phyloP scores from a whole-genome alignment of 1,140 invertebrate species.

The Euglossa dilemma region DNA sequence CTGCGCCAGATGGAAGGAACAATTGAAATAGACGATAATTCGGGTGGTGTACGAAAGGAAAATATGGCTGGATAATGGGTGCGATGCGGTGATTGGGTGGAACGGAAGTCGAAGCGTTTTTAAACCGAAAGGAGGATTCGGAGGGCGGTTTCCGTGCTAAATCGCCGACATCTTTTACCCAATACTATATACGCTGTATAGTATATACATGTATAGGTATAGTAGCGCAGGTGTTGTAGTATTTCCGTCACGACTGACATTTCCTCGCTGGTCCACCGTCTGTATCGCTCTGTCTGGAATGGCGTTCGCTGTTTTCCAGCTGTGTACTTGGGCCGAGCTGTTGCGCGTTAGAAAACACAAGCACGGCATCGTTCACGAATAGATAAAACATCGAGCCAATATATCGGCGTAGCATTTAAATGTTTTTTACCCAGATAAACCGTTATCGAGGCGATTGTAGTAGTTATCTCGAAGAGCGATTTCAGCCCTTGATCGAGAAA shows the following conservation, averaged over 20 bases:
- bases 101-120: background rate
- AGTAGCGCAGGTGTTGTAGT: no score
- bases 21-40: background rate
- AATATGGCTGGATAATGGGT: no score
- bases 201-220: no score
- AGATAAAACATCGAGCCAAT: background rate
- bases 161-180: no score
- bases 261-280: background rate
- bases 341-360: background rate
- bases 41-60: no score
- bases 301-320: background rate
- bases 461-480: background rate
- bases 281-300: background rate
- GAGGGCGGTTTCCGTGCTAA: background rate
- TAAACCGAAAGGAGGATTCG: background rate
- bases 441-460: background rate
- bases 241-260: background rate
- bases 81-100: background rate
- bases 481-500: background rate
- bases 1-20: background rate
- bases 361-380: background rate
- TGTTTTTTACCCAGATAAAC: background rate
- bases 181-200: no score
- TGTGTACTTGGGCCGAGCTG: background rate
- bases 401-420: background rate